phyloP scores from a whole-genome alignment of 2,888 invertebrate species.

The Acronicta alni region DNA sequence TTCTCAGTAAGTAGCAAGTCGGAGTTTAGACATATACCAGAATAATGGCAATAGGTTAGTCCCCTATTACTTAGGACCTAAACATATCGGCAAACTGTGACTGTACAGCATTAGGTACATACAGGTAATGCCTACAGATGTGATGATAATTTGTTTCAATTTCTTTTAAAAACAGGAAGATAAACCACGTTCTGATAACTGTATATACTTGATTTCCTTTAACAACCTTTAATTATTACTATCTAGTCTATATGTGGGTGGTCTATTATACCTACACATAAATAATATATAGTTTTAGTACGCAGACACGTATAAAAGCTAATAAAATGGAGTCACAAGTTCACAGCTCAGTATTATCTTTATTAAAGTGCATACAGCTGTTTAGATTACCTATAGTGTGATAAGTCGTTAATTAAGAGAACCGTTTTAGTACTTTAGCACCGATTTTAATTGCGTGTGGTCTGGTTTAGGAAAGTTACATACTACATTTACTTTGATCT shows the following conservation, averaged over 20 bases:
- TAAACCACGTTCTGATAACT: background rate
- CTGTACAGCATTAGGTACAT: too few species aligned
- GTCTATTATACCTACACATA: conserved; percentile 13
- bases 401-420: conserved; percentile 10
- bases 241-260: conserved; percentile 25
- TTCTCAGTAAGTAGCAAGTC: too few species aligned
- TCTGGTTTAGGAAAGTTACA: conserved; percentile 2
- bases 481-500: background rate
- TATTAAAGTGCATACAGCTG: conserved; percentile 16
- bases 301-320: conserved; percentile 13
- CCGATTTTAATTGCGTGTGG: conserved; percentile 33
- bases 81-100: too few species aligned
- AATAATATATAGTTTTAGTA: background rate
- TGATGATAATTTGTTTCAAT: too few species aligned
- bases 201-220: conserved; percentile 9
- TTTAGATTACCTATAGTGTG: conserved; percentile 11
- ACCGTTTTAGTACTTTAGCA: conserved; percentile 10
- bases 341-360: conserved; percentile 32
- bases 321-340: conserved; percentile 43
- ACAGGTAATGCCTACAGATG: too few species aligned
- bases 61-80: too few species aligned
- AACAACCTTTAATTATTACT: conserved; percentile 29
- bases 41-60: too few species aligned
- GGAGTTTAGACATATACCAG: too few species aligned
- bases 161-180: too few species aligned